These are phyloP conservation scores for Drosophila nr. medialis DNA, from an alignment of 2,888 invertebrate genomes.

Conservation along the genomic window DNA sequence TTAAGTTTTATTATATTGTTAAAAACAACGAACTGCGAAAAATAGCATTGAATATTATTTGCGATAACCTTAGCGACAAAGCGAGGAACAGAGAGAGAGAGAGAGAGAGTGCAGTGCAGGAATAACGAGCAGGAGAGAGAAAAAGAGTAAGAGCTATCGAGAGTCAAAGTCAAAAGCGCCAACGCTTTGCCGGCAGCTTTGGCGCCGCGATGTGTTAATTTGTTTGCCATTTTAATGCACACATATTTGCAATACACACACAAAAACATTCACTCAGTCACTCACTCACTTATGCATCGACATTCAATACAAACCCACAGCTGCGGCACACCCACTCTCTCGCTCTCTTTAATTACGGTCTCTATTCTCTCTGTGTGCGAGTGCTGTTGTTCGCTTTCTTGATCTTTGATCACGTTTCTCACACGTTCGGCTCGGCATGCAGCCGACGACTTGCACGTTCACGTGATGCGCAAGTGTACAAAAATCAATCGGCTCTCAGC, in stretches of 20 bases:
- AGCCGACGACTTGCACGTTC: conserved; percentile 70
- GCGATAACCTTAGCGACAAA: conserved; percentile 67
- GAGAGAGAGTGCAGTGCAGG: conserved; percentile 1
- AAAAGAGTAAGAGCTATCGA: conserved; percentile 12
- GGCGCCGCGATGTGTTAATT: conserved; percentile 77
- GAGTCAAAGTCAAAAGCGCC: conserved; percentile 39
- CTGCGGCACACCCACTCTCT: conserved; percentile 47
- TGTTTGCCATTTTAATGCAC: conserved; percentile 64
- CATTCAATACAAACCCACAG: conserved; percentile 21
- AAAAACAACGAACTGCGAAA: conserved; percentile 41
- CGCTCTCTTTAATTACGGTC: neutral
- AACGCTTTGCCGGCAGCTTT: conserved; percentile 40
- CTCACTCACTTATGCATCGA: conserved; percentile 1
- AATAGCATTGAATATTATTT: conserved; percentile 54
- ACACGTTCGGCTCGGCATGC: conserved; percentile 69
- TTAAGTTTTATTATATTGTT: conserved; percentile 44
- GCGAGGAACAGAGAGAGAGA: conserved; percentile 12
- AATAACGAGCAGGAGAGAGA: conserved; percentile 2
- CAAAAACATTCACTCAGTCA: neutral
- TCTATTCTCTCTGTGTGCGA: neutral
- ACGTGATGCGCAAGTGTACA: conserved; percentile 78
- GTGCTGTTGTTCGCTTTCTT: conserved; percentile 5
- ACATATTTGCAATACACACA: conserved; percentile 11
- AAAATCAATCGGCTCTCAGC: conserved; percentile 54
- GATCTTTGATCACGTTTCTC: conserved; percentile 81